A percentile compares a stretch with the other conserved stretches of the same genome.
These are phyloP conservation scores for Melinaea marsaeus DNA, from an alignment of 2,888 invertebrate species.

Conservation along the genomic window DNA sequence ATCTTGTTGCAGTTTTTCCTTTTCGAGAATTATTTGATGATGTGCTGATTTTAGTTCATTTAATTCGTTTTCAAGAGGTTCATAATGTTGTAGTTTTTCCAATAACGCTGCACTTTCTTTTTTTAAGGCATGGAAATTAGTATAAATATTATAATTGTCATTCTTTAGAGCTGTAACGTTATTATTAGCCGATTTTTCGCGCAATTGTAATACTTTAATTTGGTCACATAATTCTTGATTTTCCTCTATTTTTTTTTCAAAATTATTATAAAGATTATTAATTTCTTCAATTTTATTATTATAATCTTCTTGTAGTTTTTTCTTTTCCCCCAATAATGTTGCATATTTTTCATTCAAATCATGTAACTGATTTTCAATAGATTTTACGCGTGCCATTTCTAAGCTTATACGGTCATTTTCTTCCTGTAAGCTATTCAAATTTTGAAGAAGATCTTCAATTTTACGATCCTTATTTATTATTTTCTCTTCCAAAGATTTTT, in stretches of 20 bases:
- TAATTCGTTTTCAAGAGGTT: conserved; percentile 46
- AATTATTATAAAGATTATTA: conserved; percentile 40
- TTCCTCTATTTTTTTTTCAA: conserved; percentile 52
- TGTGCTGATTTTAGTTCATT: conserved; percentile 43
- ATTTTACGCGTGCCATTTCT: conserved; percentile 34
- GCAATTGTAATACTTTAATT: conserved; percentile 39
- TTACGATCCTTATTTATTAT: conserved; percentile 23
- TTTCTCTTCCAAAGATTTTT: conserved; percentile 26
- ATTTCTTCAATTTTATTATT: conserved; percentile 45
- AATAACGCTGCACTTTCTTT: conserved; percentile 49
- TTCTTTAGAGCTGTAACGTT: conserved; percentile 43
- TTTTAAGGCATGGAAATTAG: conserved; percentile 40
- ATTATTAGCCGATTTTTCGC: conserved; percentile 36
- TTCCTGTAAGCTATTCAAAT: conserved; percentile 41
- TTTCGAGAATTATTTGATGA: conserved; percentile 44
- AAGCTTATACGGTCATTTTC: conserved; percentile 38
- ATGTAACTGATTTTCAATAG: conserved; percentile 40
- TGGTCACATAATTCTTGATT: conserved; percentile 43
- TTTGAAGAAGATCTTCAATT: conserved; percentile 34
- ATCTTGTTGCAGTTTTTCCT: conserved; percentile 47
- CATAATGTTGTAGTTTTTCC: conserved; percentile 47
- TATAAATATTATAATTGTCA: conserved; percentile 44
- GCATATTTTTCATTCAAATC: conserved; percentile 44
- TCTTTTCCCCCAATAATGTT: conserved; percentile 42
- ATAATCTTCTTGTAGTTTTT: conserved; percentile 39